phyloP scores from a whole-genome alignment of 2,113 vertebrate species.

The Talpa occidentalis region DNA sequence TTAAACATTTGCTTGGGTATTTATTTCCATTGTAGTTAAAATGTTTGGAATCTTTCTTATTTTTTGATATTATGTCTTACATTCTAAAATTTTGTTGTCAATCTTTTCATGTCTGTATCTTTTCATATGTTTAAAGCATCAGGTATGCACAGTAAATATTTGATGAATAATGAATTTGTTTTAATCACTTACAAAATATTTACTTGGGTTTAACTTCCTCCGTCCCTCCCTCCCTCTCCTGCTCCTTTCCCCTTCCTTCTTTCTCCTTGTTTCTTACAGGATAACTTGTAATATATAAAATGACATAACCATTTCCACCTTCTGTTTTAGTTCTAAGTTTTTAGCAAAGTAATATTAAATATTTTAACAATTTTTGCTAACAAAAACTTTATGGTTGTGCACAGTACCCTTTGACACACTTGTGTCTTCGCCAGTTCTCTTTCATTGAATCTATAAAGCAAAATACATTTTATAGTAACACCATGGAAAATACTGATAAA shows the following conservation, averaged over 20 bases:
- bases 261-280: neutral
- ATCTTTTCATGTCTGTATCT: neutral
- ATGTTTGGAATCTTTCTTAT: neutral
- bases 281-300: neutral
- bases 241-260: neutral
- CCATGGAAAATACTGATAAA: neutral
- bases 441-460: neutral
- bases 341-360: slow-evolving; percentile 5
- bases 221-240: neutral
- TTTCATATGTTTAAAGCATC: neutral
- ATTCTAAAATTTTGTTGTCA: slow-evolving; percentile 7
- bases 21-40: neutral
- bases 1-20: neutral
- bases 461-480: neutral
- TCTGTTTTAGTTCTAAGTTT: neutral
- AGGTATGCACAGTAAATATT: neutral
- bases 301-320: neutral
- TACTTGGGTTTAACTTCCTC: neutral
- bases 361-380: neutral
- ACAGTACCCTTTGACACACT: neutral
- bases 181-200: slow-evolving; percentile 9
- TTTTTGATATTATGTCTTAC: neutral
- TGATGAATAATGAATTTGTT: neutral
- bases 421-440: neutral
- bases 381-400: neutral